phyloP scores from a whole-genome alignment of 2,888 invertebrate species.

The Fragum sueziense region DNA sequence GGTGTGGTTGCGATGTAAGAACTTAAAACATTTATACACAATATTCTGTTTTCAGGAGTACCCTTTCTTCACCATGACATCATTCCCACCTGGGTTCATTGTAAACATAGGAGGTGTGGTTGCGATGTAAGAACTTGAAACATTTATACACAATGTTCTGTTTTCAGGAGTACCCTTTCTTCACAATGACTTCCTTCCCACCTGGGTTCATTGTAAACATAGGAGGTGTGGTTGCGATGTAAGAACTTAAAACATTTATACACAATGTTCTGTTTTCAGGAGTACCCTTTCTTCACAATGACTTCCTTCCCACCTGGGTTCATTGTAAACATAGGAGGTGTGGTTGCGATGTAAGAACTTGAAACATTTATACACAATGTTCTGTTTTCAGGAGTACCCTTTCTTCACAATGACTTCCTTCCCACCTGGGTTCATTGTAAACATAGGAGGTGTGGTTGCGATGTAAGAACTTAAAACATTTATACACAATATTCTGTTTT shows the following conservation, averaged over 20 bases:
- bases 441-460: slow-evolving; percentile 93
- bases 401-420: slow-evolving; percentile 96
- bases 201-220: slow-evolving; percentile 93
- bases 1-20: slow-evolving; percentile 94
- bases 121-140: too few species aligned
- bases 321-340: slow-evolving; percentile 93
- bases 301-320: slow-evolving; percentile 94
- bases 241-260: too few species aligned
- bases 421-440: slow-evolving; percentile 93
- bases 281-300: slow-evolving; percentile 97
- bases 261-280: too few species aligned
- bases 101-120: slow-evolving; percentile 94
- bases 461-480: too few species aligned
- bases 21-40: too few species aligned
- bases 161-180: slow-evolving; percentile 93
- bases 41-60: slow-evolving; percentile 87
- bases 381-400: slow-evolving; percentile 89
- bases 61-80: slow-evolving; percentile 95
- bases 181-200: slow-evolving; percentile 95
- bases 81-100: slow-evolving; percentile 94
- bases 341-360: too few species aligned
- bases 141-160: too few species aligned
- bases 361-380: too few species aligned
- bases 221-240: slow-evolving; percentile 93
- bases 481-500: slow-evolving; percentile 21